Conservation (phyloP, 2,888 invertebrate genomes). For the Gibbula magus region DNA sequence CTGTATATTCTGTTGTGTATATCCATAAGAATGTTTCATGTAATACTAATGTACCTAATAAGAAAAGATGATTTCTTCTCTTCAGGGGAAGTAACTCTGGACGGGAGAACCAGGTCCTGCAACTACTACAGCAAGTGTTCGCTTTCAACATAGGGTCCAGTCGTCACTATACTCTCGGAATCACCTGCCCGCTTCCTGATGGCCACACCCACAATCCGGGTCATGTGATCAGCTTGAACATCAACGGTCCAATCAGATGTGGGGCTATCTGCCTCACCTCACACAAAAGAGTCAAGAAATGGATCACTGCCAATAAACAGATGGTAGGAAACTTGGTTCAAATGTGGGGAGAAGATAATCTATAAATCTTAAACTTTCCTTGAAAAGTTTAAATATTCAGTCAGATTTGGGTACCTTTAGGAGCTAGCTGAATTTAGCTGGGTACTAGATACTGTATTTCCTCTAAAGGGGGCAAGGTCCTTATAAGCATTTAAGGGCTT, state of each 20-base stretch:
- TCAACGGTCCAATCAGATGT: constrained; percentile 43
- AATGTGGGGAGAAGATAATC: no score
- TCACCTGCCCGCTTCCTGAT: constrained; percentile 36
- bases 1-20: no score
- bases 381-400: no score
- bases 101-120: background rate
- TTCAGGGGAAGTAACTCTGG: background rate
- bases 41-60: no score
- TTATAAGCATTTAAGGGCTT: no score
- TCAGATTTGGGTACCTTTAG: no score
- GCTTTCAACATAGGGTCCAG: constrained; percentile 23
- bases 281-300: constrained; percentile 41
- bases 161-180: constrained; percentile 34
- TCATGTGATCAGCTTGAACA: constrained; percentile 46
- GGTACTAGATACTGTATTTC: no score
- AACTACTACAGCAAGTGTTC: constrained; percentile 10
- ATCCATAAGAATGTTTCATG: no score
- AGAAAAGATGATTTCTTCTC: no score
- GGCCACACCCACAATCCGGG: background rate
- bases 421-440: no score
- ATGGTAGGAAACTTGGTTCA: background rate
- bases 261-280: constrained; percentile 45
- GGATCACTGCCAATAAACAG: constrained; percentile 33
- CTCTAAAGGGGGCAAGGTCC: no score
- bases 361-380: no score